Evolutionary conservation across 2,888 invertebrate genomes (phyloP).

Genomic region (Trimorus sp.): DNA sequence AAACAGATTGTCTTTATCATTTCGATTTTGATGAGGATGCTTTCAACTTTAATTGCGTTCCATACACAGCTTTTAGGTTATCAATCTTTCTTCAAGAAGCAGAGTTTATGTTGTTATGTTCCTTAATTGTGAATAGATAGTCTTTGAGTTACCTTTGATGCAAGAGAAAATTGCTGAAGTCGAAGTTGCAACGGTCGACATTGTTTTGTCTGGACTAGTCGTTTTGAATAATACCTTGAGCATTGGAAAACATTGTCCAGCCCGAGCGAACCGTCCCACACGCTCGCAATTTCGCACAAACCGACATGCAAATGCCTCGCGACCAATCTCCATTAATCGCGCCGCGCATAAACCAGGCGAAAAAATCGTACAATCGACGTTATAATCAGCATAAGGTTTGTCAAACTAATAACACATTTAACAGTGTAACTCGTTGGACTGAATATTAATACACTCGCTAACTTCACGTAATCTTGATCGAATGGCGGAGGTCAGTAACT

Average conservation of each 20-base stretch:
- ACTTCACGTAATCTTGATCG: slow-evolving; percentile 59
- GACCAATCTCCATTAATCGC: slow-evolving; percentile 32
- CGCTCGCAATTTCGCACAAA: slow-evolving; percentile 17
- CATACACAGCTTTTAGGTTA: too few species aligned
- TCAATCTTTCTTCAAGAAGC: too few species aligned
- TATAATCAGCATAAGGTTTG: slow-evolving; percentile 34
- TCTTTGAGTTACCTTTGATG: too few species aligned
- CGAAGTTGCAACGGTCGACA: background rate
- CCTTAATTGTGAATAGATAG: too few species aligned
- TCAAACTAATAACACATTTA: slow-evolving; percentile 57
- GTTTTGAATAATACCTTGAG: background rate
- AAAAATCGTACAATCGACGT: slow-evolving; percentile 17
- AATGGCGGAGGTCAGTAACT: slow-evolving; percentile 68
- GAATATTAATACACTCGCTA: slow-evolving; percentile 53
- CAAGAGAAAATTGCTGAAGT: too few species aligned
- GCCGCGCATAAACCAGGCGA: slow-evolving; percentile 5
- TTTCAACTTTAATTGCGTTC: too few species aligned
- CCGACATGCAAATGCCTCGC: slow-evolving; percentile 17
- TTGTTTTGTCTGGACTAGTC: background rate
- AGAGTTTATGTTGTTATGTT: too few species aligned
- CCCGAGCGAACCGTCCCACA: background rate
- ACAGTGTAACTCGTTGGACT: slow-evolving; percentile 35
- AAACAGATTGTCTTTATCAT: too few species aligned
- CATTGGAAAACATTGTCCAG: background rate
- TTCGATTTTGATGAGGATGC: too few species aligned